A percentile compares a stretch with the other conserved stretches of the same genome.
These are phyloP conservation scores for Drosophila mimetica DNA, from an alignment of 2,888 invertebrate species.

Conservation along the genomic window DNA sequence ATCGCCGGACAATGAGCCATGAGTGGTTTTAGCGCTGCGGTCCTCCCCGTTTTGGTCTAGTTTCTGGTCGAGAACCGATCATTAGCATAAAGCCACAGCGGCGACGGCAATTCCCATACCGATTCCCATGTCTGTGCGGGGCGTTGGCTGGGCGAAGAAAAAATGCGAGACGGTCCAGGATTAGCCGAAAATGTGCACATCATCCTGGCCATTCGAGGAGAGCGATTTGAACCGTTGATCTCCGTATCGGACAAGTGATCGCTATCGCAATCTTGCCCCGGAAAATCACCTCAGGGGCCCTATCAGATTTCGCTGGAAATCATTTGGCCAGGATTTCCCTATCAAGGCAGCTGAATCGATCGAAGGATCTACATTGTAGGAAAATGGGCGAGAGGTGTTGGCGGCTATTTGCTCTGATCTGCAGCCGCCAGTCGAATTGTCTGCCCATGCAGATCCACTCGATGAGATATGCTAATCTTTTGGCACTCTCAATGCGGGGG, in stretches of 20 bases:
- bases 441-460: conserved; percentile 28
- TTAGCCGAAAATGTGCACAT: conserved; percentile 75
- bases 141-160: conserved; percentile 54
- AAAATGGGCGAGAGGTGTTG: conserved; percentile 20
- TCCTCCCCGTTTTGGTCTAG: conserved; percentile 57
- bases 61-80: conserved; percentile 69
- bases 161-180: conserved; percentile 41
- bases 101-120: conserved; percentile 52
- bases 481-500: conserved; percentile 21
- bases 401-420: conserved; percentile 20
- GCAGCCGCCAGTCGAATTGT: conserved; percentile 53
- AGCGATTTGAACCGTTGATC: conserved; percentile 53
- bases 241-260: conserved; percentile 75
- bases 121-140: conserved; percentile 53
- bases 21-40: conserved; percentile 67
- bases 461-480: conserved; percentile 35
- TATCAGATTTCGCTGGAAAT: conserved; percentile 71
- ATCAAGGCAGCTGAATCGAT: conserved; percentile 62
- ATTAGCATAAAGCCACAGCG: conserved; percentile 80
- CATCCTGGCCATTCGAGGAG: conserved; percentile 53
- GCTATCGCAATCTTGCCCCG: conserved; percentile 30
- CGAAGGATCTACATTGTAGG: too few relatives aligned
- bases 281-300: conserved; percentile 50
- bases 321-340: conserved; percentile 59
- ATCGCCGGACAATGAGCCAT: conserved; percentile 72